Percentiles rank a stretch among this genome's conserved stretches.
Conservation (phyloP, 2,797 vertebrate genomes). For the Dryobates pubescens region DNA sequence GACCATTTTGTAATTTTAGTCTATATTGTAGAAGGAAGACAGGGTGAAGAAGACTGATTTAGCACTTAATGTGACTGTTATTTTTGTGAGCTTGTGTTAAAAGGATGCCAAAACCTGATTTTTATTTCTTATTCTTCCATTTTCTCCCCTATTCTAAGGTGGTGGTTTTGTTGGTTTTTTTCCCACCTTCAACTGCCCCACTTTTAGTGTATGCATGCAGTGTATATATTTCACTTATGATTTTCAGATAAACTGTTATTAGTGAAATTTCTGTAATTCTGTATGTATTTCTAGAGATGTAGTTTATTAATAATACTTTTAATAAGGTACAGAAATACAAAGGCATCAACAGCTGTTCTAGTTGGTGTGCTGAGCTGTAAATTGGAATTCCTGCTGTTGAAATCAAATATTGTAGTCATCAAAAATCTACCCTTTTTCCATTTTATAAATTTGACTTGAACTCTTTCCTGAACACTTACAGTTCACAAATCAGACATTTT, state of each 20-base stretch:
- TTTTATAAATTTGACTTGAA: not conserved
- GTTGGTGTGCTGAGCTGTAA: not conserved
- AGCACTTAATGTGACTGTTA: not conserved
- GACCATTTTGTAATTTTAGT: not conserved
- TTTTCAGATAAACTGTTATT: not conserved
- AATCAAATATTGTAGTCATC: not conserved
- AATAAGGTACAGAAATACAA: conserved; percentile 3
- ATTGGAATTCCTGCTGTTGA: conserved; percentile 22
- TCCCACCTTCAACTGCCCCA: not conserved
- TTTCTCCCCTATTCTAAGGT: not conserved
- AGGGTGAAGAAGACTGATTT: not conserved
- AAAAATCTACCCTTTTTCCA: not conserved
- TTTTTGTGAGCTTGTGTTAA: not conserved
- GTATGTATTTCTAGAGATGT: not conserved
- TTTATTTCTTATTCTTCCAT: not conserved
- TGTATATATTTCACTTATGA: not conserved
- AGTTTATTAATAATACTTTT: not conserved
- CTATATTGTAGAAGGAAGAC: not conserved
- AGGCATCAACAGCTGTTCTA: not conserved
- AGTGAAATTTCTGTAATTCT: not conserved
- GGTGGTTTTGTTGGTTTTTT: no score
- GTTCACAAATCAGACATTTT: not conserved
- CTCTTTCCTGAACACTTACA: not conserved
- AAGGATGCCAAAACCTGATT: not conserved
- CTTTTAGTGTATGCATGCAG: not conserved